Conservation (phyloP, 2,113 vertebrate genomes). For the Tricholaema leucomelas region DNA sequence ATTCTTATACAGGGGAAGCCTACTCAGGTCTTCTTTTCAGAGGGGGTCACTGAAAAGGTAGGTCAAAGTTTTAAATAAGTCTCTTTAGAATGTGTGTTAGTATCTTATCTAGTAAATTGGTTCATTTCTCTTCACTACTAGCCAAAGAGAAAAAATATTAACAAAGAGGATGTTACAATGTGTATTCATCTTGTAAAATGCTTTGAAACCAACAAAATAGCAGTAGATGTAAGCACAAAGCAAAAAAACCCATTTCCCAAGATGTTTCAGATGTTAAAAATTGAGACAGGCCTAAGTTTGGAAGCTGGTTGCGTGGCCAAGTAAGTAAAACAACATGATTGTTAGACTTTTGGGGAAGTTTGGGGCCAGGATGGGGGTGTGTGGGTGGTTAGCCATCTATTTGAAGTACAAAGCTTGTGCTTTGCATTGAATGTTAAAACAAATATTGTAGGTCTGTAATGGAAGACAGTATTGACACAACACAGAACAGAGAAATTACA, state of each 20-base stretch:
- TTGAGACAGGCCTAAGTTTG: neutral
- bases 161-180: neutral
- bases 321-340: neutral
- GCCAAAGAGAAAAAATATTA: neutral
- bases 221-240: neutral
- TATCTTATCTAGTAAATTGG: neutral
- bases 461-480: neutral
- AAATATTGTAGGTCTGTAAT: neutral
- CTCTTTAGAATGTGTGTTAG: neutral
- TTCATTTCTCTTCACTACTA: neutral
- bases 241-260: neutral
- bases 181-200: neutral
- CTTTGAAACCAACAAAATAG: neutral
- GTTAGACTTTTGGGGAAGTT: too few species aligned
- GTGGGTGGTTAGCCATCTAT: neutral
- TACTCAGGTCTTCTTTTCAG: neutral
- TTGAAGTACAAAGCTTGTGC: neutral
- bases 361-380: too few species aligned
- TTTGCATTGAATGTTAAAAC: neutral
- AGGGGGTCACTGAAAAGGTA: neutral
- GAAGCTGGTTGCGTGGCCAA: neutral
- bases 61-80: constrained; percentile 3
- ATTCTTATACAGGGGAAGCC: neutral
- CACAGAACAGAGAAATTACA: neutral
- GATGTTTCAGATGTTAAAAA: neutral